Evolutionary conservation across 2,797 vertebrate species (phyloP), one percentile per base, ranked within the genome.

Genomic region (Periparus ater): DNA sequence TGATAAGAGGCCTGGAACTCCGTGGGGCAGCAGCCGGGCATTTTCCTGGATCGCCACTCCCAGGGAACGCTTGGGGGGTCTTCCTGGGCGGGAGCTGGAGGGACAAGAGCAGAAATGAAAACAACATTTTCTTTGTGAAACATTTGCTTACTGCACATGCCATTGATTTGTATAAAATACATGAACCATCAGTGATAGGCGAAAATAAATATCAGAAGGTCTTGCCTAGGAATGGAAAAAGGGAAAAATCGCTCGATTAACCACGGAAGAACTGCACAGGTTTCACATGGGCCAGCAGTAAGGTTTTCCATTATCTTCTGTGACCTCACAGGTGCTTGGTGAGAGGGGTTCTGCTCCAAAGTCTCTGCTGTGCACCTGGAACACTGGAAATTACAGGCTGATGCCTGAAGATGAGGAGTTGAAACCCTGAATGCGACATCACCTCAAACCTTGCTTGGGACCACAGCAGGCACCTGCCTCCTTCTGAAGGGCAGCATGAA

Each of bases 11-110:
- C 98, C 98, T 54, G 98, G 98, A 40, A 99, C 98, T 92, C 98
- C 98, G 57, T 98, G 99, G 97, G 99, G 98, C 85, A 99, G 98
- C 85, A 99, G 98, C 94, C 98, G 98, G 22, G 98, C 98, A 85
- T 98, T 99, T 48, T 99, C 99, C 97, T 99, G 99, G 95, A 99
- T 98, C 34, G 98, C 97, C 20, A 98, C 98, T 95, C 98, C 98
- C 94, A 99, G 97, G 26, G 99, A 99, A 34, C 98, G 98, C 93
- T 99, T 99, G 40, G 99, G 99, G 95, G 99, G 99, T 73, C 99
- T 98, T 87, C 99, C 99, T 4, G 99, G 99, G 11, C 99, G 98
- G 84, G 99, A 99, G 98, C 99, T 99, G 98, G 89, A 78, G 89
- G 86, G 94, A 98, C 55, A 97, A 96, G 71, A 97, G 87, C 73